A percentile compares a stretch with the other conserved stretches of the same genome.
phyloP scores from a whole-genome alignment of 2,888 invertebrate genomes.

The Parascotia fuliginaria region DNA sequence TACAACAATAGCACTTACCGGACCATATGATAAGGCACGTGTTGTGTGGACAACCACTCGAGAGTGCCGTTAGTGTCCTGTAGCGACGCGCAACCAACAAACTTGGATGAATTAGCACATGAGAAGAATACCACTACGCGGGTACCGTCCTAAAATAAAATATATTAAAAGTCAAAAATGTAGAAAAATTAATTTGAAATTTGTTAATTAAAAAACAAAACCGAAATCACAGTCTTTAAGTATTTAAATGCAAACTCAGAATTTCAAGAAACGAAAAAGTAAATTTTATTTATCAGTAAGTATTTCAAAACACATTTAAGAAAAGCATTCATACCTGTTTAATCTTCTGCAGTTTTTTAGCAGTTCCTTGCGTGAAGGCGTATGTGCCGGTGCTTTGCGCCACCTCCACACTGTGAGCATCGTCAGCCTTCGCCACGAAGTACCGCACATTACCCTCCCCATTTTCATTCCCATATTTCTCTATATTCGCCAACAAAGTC shows the following conservation, averaged over 20 bases:
- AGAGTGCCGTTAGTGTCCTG: conserved; percentile 49
- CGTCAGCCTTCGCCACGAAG: conserved; percentile 87
- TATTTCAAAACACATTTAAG: too few relatives aligned
- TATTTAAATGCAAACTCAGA: too few relatives aligned
- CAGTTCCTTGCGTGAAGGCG: conserved; percentile 87
- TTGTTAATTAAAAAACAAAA: too few relatives aligned
- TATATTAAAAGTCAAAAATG: not conserved
- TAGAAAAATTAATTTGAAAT: too few relatives aligned
- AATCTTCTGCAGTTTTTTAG: conserved; percentile 86
- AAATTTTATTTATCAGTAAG: too few relatives aligned
- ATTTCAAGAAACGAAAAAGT: too few relatives aligned
- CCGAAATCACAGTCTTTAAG: too few relatives aligned
- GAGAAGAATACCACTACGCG: conserved; percentile 71
- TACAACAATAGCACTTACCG: conserved; percentile 54
- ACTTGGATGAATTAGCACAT: conserved; percentile 65
- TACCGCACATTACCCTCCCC: conserved; percentile 66
- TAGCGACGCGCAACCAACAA: conserved; percentile 66
- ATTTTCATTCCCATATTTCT: conserved; percentile 62
- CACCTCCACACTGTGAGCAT: conserved; percentile 82
- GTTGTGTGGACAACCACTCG: conserved; percentile 67
- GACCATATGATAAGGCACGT: conserved; percentile 68
- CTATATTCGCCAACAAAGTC: conserved; percentile 70
- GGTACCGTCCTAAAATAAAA: conserved; percentile 59
- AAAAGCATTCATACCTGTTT: conserved; percentile 82
- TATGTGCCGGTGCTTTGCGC: conserved; percentile 84